A percentile compares a stretch with the other conserved stretches of the same genome.
Conservation (phyloP, 2,888 invertebrate genomes). For the Eumerus sabulonum region DNA sequence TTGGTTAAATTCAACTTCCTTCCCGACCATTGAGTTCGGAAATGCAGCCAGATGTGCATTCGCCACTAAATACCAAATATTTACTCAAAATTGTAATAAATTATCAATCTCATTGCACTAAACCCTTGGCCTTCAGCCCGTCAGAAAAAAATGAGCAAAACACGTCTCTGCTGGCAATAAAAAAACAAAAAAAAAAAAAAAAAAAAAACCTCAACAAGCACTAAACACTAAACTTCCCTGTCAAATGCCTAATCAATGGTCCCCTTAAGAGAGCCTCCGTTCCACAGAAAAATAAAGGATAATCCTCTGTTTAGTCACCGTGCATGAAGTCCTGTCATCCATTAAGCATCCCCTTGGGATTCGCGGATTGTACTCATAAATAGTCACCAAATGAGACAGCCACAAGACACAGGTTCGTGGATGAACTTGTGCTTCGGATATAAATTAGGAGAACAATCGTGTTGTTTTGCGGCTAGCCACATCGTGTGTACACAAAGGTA, state of each 20-base stretch:
- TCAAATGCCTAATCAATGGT: conserved; percentile 36
- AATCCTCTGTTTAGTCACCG: conserved; percentile 59
- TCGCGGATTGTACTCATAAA: conserved; percentile 48
- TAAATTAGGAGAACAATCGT: conserved; percentile 43
- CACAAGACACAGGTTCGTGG: conserved; percentile 32
- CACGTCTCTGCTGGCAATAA: neutral
- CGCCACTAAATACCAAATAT: neutral
- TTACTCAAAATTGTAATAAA: conserved; percentile 28
- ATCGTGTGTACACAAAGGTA: conserved; percentile 8
- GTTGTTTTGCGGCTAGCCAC: conserved; percentile 52
- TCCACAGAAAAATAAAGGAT: conserved; percentile 37
- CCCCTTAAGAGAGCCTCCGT: conserved; percentile 6
- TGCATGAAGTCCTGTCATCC: conserved; percentile 34
- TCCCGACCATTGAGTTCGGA: no score
- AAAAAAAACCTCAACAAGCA: no score
- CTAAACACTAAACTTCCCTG: conserved; percentile 10
- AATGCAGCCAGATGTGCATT: conserved; percentile 19
- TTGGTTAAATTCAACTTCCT: no score
- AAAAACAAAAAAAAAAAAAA: no score
- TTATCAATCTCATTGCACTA: conserved; percentile 39
- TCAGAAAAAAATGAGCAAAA: neutral
- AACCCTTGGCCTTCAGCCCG: neutral
- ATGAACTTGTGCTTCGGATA: conserved; percentile 17
- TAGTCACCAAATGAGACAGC: conserved; percentile 60
- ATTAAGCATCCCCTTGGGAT: conserved; percentile 58